Evolutionary conservation across 2,797 vertebrate genomes (phyloP).

Genomic region (Nannoperca australis): DNA sequence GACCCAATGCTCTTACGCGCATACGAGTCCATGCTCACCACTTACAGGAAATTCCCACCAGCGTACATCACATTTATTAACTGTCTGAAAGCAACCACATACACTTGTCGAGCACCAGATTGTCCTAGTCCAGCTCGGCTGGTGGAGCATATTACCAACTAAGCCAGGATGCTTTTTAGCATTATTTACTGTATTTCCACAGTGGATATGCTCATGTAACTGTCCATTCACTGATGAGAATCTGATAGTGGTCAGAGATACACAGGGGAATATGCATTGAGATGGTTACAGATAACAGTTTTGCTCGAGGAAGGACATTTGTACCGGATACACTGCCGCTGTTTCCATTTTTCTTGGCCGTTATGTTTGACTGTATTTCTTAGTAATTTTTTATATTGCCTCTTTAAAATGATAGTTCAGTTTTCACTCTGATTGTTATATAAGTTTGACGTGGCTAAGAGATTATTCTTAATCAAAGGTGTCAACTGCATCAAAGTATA

Average conservation of each 20-base stretch:
- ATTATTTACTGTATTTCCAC: not conserved
- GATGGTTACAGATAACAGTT: not conserved
- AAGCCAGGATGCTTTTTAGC: not conserved
- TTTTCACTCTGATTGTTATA: constrained; percentile 2
- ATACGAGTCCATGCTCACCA: not conserved
- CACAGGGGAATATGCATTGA: not conserved
- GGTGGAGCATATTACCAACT: not conserved
- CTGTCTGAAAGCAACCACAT: constrained; percentile 19
- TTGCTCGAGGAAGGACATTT: constrained; percentile 12
- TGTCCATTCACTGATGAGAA: constrained; percentile 1
- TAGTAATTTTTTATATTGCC: not conserved
- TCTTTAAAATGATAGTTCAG: not conserved
- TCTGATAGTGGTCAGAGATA: constrained; percentile 9
- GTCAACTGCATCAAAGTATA: not conserved
- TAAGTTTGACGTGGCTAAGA: not conserved
- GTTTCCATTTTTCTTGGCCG: not conserved
- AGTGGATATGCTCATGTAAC: not conserved
- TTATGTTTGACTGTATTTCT: not conserved
- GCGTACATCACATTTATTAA: constrained; percentile 20
- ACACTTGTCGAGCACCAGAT: not conserved
- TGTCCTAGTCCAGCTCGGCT: not conserved
- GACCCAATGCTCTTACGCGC: not conserved
- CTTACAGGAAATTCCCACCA: not conserved
- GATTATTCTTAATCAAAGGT: not conserved
- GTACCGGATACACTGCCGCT: not conserved